phyloP scores from a whole-genome alignment of 2,797 vertebrate species.

The Monodelphis domestica region DNA sequence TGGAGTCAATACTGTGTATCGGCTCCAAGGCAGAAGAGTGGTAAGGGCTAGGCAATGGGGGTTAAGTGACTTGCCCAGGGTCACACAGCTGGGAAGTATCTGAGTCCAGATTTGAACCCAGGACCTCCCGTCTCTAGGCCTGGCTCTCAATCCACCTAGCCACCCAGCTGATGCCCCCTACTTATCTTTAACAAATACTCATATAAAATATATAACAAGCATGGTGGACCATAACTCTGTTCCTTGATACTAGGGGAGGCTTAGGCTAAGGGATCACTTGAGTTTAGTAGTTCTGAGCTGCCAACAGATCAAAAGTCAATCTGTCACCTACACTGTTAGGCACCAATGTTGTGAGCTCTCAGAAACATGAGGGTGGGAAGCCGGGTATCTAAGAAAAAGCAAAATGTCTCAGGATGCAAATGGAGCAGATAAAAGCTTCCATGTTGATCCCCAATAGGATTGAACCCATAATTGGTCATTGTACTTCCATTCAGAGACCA shows the following conservation, averaged over 20 bases:
- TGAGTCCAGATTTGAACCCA: too few species aligned
- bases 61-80: too few species aligned
- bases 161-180: too few species aligned
- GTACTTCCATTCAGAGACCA: neutral
- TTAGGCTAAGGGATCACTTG: neutral
- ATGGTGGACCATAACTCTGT: neutral
- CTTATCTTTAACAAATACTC: slow-evolving; percentile 35
- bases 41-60: too few species aligned
- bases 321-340: neutral
- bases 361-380: neutral
- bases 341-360: neutral
- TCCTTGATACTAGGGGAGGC: neutral
- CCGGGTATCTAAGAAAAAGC: neutral
- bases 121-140: too few species aligned
- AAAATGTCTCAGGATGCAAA: neutral
- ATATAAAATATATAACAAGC: slow-evolving; percentile 11
- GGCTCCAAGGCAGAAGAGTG: too few species aligned
- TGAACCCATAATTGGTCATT: neutral
- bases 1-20: too few species aligned
- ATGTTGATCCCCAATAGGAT: neutral
- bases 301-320: neutral
- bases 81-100: too few species aligned
- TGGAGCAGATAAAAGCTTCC: neutral
- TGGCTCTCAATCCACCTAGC: too few species aligned
- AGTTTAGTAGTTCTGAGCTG: neutral